Percentiles rank a stretch among this genome's conserved stretches.
Evolutionary conservation across 2,888 invertebrate genomes (phyloP).

Genomic region (Andrena bicolor): DNA sequence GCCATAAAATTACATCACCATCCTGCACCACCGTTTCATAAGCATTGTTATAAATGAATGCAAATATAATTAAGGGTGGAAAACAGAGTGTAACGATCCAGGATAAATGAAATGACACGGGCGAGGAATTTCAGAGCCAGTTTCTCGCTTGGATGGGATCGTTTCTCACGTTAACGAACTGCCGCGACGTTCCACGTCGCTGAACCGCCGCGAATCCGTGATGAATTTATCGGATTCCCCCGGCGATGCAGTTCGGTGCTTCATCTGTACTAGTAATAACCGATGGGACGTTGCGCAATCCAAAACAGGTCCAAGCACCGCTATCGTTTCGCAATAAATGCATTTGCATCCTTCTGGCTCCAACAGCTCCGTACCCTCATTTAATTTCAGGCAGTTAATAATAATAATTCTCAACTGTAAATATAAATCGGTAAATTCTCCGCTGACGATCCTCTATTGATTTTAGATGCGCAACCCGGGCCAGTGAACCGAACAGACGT

Average conservation of each 20-base stretch:
- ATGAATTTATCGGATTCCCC: constrained; percentile 49
- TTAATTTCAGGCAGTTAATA: too few species aligned
- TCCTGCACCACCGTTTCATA: not conserved
- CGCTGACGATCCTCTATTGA: too few species aligned
- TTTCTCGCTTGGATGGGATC: constrained; percentile 11
- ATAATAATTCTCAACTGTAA: too few species aligned
- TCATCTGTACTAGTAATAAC: constrained; percentile 18
- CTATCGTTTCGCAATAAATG: constrained; percentile 20
- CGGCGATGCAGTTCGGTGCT: not conserved
- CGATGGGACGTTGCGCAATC: constrained; percentile 13
- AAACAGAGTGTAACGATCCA: not conserved
- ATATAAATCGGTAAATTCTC: too few species aligned
- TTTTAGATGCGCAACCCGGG: too few species aligned
- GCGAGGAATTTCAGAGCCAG: not conserved
- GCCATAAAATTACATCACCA: not conserved
- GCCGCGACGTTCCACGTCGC: constrained; percentile 50
- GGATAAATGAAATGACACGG: not conserved
- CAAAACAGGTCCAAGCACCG: constrained; percentile 22
- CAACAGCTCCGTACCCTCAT: not conserved
- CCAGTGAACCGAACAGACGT: too few species aligned
- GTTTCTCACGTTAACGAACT: constrained; percentile 60
- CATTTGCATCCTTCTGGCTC: constrained; percentile 18
- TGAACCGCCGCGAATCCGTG: constrained; percentile 46
- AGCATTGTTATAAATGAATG: constrained; percentile 4
- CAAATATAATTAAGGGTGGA: not conserved